These are phyloP conservation scores for Willisornis vidua DNA, from an alignment of 2,113 vertebrate species.

Conservation along the genomic window DNA sequence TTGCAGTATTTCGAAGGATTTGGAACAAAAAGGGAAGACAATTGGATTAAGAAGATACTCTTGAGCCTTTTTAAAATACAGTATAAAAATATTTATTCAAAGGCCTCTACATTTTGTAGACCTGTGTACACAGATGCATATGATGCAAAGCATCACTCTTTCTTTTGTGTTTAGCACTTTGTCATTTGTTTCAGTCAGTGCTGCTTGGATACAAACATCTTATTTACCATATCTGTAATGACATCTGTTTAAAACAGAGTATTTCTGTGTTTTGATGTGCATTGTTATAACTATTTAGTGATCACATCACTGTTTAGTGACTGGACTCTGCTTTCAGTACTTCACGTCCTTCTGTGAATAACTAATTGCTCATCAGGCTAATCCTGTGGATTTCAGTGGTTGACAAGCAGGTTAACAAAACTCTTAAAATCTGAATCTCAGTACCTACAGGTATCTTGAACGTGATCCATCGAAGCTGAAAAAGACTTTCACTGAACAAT, in stretches of 20 bases:
- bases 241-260: not conserved
- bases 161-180: not conserved
- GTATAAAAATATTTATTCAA: not conserved
- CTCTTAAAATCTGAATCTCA: not conserved
- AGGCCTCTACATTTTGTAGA: not conserved
- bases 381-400: not conserved
- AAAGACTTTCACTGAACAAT: not conserved
- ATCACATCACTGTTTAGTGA: not conserved
- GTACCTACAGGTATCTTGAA: not conserved
- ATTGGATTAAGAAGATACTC: not conserved
- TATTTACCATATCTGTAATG: not conserved
- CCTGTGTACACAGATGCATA: not conserved
- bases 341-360: not conserved
- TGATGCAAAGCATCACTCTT: not conserved
- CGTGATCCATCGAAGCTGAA: not conserved
- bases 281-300: not conserved
- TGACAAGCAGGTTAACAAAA: not conserved
- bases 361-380: not conserved
- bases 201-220: not conserved
- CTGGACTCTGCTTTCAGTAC: not conserved
- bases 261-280: not conserved
- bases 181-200: not conserved
- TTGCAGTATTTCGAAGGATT: not conserved
- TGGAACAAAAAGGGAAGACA: not conserved
- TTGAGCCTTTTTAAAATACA: not conserved